Percentiles rank a stretch among this genome's conserved stretches.
phyloP scores from a whole-genome alignment of 2,888 invertebrate species.

The Rapana venosa region DNA sequence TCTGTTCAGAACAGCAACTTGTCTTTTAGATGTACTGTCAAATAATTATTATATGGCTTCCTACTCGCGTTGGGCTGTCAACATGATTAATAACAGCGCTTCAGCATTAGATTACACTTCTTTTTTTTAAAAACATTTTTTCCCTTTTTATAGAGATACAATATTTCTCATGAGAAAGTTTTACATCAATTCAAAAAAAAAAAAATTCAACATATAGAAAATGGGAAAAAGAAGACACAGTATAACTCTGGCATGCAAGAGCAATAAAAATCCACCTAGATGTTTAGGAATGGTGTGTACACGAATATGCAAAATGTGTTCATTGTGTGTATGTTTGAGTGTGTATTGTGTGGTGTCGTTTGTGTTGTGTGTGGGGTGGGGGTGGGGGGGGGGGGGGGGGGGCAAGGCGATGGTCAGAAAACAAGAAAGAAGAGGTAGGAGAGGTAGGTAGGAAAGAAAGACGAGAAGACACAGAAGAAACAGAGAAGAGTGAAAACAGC shows the following conservation, averaged over 20 bases:
- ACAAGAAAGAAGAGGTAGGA: too few species aligned
- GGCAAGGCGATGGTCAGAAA: too few species aligned
- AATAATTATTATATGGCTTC: not conserved
- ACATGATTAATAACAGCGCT: not conserved
- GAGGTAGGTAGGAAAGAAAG: constrained; percentile 7
- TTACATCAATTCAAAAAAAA: not conserved
- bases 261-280: constrained; percentile 7
- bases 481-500: too few species aligned
- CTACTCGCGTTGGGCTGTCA: not conserved
- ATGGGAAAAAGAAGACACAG: not conserved
- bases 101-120: not conserved
- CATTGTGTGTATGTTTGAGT: constrained; percentile 1
- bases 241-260: constrained; percentile 19
- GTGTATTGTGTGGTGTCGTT: not conserved
- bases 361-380: not conserved
- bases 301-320: not conserved
- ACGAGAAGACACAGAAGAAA: not conserved
- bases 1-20: not conserved
- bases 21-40: not conserved
- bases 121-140: not conserved
- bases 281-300: constrained; percentile 4
- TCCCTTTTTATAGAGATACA: not conserved
- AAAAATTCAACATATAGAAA: not conserved
- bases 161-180: not conserved
- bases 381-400: too few species aligned